phyloP scores from a whole-genome alignment of 2,888 invertebrate species.

The Athalia circularis region DNA sequence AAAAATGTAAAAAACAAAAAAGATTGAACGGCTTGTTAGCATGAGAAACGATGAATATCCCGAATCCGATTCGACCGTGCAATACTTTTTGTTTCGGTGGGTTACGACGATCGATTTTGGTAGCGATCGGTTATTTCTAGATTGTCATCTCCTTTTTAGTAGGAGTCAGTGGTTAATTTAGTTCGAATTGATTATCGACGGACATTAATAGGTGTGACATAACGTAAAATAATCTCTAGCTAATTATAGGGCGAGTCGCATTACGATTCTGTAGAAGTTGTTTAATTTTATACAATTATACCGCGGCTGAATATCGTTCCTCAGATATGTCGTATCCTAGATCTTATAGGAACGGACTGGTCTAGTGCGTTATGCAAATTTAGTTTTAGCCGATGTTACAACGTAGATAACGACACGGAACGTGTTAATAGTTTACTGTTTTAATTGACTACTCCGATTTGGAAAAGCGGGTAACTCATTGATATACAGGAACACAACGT shows the following conservation, averaged over 20 bases:
- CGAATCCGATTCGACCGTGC: too few relatives aligned
- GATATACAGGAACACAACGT: constrained; percentile 7
- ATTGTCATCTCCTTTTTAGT: too few relatives aligned
- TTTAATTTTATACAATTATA: constrained; percentile 21
- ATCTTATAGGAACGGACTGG: background rate
- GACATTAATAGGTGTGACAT: background rate
- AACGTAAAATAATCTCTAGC: background rate
- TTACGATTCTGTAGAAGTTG: background rate
- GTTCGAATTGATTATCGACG: constrained; percentile 19
- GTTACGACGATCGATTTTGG: too few relatives aligned
- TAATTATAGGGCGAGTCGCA: too few relatives aligned
- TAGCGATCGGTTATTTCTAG: too few relatives aligned
- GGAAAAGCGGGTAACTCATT: background rate
- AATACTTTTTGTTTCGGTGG: too few relatives aligned
- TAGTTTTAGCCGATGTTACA: background rate
- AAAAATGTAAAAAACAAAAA: background rate
- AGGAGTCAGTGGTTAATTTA: too few relatives aligned
- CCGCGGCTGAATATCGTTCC: constrained; percentile 1
- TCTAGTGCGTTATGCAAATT: constrained; percentile 31
- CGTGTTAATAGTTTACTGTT: constrained; percentile 29
- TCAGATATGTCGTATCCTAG: background rate
- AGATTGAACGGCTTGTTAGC: too few relatives aligned
- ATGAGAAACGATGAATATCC: too few relatives aligned
- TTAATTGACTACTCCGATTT: constrained; percentile 18
- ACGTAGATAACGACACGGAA: background rate